phyloP scores from a whole-genome alignment of 2,888 invertebrate species.

The Tetranychus truncatus region DNA sequence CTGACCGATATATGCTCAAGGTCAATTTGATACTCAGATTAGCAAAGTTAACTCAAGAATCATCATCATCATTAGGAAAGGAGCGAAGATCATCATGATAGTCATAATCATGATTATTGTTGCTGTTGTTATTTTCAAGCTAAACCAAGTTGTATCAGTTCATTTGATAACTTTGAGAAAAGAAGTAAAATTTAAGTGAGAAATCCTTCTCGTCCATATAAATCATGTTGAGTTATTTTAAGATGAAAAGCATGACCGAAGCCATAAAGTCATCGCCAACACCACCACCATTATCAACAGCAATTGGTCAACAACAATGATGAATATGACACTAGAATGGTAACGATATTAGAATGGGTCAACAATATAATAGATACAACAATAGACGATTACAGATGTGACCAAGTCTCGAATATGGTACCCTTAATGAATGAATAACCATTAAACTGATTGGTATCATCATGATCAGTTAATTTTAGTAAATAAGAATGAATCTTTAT shows the following conservation, averaged over 20 bases:
- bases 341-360: not conserved
- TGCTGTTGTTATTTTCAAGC: not conserved
- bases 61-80: not conserved
- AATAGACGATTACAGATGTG: not conserved
- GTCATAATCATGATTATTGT: not conserved
- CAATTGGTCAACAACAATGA: no score
- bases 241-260: no score
- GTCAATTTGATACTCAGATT: not conserved
- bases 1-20: not conserved
- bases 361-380: not conserved
- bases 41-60: not conserved
- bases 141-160: no score
- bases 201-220: no score
- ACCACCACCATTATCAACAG: no score
- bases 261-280: no score
- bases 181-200: no score
- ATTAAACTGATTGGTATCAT: constrained; percentile 1
- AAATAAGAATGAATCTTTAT: not conserved
- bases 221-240: no score
- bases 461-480: not conserved
- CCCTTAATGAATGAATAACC: not conserved
- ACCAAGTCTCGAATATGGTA: not conserved
- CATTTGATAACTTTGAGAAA: no score
- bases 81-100: no score
- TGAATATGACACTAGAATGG: no score